Conservation (phyloP, 2,113 vertebrate species). For the Antennarius striatus region DNA sequence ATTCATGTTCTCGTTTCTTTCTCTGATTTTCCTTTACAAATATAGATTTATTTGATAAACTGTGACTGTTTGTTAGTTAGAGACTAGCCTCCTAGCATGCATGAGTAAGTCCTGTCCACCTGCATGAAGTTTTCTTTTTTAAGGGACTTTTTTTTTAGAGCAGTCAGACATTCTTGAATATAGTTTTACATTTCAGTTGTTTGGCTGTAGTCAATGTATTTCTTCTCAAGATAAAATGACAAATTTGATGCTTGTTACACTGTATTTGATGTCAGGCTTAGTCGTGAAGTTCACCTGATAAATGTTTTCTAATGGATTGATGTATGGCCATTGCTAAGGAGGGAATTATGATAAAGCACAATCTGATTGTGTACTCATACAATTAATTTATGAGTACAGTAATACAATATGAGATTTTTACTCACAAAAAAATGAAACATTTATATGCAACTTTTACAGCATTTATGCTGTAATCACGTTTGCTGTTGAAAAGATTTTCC, state of each 20-base stretch:
- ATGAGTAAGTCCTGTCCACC: constrained; percentile 11
- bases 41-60: background rate
- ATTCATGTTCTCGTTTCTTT: background rate
- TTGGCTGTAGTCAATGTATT: background rate
- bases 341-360: background rate
- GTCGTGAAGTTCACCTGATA: too few species aligned
- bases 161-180: constrained; percentile 20
- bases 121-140: background rate
- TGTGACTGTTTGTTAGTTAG: background rate
- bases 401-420: too few species aligned
- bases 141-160: background rate
- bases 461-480: background rate
- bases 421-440: too few species aligned
- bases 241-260: background rate
- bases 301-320: background rate
- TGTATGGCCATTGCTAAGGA: background rate
- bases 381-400: constrained; percentile 1
- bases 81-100: background rate
- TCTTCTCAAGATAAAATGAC: background rate
- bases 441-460: background rate
- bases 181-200: constrained; percentile 7
- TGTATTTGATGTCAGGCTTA: too few species aligned
- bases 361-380: background rate
- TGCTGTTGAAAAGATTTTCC: background rate
- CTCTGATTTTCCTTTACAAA: background rate